Evolutionary conservation across 2,113 vertebrate genomes (phyloP).

Genomic region (Accipiter virgatus): DNA sequence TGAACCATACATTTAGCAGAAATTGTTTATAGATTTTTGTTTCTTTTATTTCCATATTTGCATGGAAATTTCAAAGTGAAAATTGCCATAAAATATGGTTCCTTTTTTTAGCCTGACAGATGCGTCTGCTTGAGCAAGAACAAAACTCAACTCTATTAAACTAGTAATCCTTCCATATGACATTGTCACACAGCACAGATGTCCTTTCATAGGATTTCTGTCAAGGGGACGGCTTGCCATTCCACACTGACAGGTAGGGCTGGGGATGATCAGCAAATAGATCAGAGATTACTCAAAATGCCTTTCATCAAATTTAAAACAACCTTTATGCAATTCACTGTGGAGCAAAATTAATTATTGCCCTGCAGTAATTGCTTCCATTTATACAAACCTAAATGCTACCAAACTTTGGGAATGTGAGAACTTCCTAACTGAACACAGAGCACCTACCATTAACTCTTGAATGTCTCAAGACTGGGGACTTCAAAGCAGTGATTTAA

Average conservation of each 20-base stretch:
- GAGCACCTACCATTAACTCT: neutral
- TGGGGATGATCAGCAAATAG: conserved; percentile 16
- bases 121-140: conserved; percentile 32
- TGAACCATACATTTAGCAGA: neutral
- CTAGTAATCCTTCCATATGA: conserved; percentile 50
- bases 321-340: neutral
- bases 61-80: conserved; percentile 56
- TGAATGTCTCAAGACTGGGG: neutral
- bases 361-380: neutral
- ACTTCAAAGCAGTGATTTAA: neutral
- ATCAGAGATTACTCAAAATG: conserved; percentile 14
- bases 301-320: conserved; percentile 15
- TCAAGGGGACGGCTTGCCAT: neutral
- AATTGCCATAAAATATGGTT: conserved; percentile 6
- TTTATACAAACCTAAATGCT: neutral
- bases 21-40: conserved; percentile 19
- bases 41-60: conserved; percentile 9
- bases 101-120: conserved; percentile 18
- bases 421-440: neutral
- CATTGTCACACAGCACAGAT: conserved; percentile 40
- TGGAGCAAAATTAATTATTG: conserved; percentile 4
- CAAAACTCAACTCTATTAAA: conserved; percentile 52
- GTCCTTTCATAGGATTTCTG: conserved; percentile 50
- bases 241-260: conserved; percentile 36
- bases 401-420: neutral